Percentiles rank a stretch among this genome's conserved stretches.
Conservation (phyloP, 2,113 vertebrate species). For the Serilophus lunatus region DNA sequence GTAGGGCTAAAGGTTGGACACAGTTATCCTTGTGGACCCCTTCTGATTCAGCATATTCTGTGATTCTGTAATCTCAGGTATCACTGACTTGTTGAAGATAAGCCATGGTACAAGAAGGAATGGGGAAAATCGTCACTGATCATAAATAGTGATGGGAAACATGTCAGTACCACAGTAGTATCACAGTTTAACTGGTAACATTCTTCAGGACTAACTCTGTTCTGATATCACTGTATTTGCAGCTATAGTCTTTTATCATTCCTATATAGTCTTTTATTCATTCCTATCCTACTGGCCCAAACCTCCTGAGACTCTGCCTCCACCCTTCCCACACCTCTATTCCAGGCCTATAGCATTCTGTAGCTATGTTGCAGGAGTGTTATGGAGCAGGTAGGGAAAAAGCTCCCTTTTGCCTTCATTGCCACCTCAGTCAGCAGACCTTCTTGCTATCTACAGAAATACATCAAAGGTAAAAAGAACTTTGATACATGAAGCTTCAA, state of each 20-base stretch:
- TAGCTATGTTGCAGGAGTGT: background rate
- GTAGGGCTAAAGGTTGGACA: too few relatives aligned
- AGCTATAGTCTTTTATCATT: background rate
- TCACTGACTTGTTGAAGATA: background rate
- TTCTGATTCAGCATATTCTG: too few relatives aligned
- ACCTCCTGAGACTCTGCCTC: background rate
- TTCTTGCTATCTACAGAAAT: background rate
- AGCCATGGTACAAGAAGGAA: background rate
- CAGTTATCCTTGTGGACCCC: too few relatives aligned
- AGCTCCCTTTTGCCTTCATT: background rate
- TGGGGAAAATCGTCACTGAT: background rate
- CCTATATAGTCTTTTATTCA: too few relatives aligned
- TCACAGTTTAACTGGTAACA: background rate
- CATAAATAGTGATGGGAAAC: background rate
- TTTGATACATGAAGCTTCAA: fast-evolving
- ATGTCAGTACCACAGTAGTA: background rate
- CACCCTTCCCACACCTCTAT: background rate
- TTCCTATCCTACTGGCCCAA: background rate
- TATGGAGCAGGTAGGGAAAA: background rate
- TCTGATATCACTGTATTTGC: background rate
- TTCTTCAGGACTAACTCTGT: background rate
- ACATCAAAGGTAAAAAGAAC: background rate
- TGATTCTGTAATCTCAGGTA: background rate
- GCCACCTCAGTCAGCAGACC: background rate
- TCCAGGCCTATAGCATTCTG: background rate